These are phyloP conservation scores for Lethocerus indicus DNA, from an alignment of 1,140 invertebrate genomes.

Conservation along the genomic window DNA sequence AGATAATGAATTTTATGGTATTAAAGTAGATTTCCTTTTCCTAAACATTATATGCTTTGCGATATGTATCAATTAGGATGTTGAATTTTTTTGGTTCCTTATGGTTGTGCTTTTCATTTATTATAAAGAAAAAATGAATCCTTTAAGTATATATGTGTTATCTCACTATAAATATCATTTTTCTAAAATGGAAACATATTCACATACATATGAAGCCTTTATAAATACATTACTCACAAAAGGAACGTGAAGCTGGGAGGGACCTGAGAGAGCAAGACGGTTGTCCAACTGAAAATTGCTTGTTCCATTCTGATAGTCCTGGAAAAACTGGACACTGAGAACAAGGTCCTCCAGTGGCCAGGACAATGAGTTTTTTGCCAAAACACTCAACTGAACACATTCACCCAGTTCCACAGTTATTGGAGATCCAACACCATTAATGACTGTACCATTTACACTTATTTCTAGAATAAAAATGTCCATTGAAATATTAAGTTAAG, in stretches of 20 bases:
- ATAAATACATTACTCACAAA: slow-evolving; percentile 26
- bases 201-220: background rate
- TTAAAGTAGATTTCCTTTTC: too few species aligned
- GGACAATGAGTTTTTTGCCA: slow-evolving; percentile 52
- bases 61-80: background rate
- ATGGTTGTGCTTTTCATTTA: background rate
- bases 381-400: slow-evolving; percentile 50
- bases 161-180: background rate
- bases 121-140: background rate
- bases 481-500: too few species aligned
- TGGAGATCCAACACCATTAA: background rate
- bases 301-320: slow-evolving; percentile 79
- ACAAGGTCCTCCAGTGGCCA: slow-evolving; percentile 47
- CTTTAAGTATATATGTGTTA: background rate
- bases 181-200: background rate
- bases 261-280: slow-evolving; percentile 59
- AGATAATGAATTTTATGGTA: too few species aligned
- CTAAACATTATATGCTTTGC: background rate
- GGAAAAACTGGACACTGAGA: slow-evolving; percentile 66
- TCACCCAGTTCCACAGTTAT: slow-evolving; percentile 54
- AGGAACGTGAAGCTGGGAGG: slow-evolving; percentile 43
- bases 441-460: slow-evolving; percentile 4
- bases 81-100: background rate
- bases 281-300: slow-evolving; percentile 70
- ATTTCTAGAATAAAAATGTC: slow-evolving; percentile 13